Evolutionary conservation across 2,113 vertebrate genomes (phyloP).

Genomic region (Amphilophus citrinellus): DNA sequence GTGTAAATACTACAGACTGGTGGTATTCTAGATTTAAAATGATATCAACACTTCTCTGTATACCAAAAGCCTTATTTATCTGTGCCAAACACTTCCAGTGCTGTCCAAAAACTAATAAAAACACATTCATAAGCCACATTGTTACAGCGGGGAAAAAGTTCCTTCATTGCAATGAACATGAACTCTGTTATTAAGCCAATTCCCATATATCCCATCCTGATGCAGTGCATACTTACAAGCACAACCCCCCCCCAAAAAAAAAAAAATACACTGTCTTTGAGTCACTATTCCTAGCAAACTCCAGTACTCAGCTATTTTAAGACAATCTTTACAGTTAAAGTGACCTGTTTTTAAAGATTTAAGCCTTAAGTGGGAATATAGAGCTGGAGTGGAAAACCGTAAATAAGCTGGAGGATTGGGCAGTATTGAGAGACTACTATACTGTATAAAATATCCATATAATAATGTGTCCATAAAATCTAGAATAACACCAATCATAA

Average conservation of each 20-base stretch:
- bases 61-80: not conserved
- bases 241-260: not conserved
- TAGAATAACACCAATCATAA: slow-evolving; percentile 12
- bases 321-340: not conserved
- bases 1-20: not conserved
- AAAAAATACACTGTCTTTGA: not conserved
- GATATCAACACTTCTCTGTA: not conserved
- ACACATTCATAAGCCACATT: not conserved
- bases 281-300: not conserved
- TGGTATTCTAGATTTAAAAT: slow-evolving; percentile 3
- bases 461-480: not conserved
- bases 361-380: not conserved
- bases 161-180: not conserved
- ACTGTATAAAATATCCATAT: no score
- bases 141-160: not conserved
- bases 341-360: not conserved
- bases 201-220: not conserved
- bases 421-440: not conserved
- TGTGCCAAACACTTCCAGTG: not conserved
- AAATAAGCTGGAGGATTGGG: not conserved
- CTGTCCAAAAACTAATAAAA: not conserved
- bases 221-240: not conserved
- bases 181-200: not conserved
- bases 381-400: not conserved
- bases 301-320: not conserved